Base-by-base conservation (phyloP, 1,140 invertebrate species). In the Camponotus floridanus region DNA sequence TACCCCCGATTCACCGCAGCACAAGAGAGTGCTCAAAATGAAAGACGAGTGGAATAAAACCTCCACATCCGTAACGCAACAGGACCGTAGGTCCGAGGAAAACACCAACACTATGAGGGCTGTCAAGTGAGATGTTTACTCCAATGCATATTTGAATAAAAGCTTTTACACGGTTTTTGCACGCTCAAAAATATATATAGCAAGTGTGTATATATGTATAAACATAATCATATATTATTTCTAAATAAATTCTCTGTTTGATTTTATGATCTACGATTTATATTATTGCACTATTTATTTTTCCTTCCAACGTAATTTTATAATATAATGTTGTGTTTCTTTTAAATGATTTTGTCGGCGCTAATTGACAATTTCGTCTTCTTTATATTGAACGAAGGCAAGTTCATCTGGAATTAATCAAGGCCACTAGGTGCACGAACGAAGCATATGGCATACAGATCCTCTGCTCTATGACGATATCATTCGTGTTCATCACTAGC, bases 381-480 rank as follows among this genome's bases (percentile, higher is more conserved):
- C 6, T 71, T 33, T 9, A 15, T 39, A 21, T 7, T 6, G 3
- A 21, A 5, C 26, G 2, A 51, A 93, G 92, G 36, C 89, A 92
- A 86, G 78, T 91, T 48, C 92, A 93, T 57, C 78, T 93, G 8
- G 87, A 92, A 61, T 48, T 93, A 51, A 84, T 90, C 42, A 88
- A 86, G 55, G 87, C 74, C 6, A 85, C 86, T 6, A 86, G 73
- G 7, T 73, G 62, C 3, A 45, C 88, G 0, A 93, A 92, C 62
- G 74, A 88, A 2, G 57, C 70, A 2, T 93, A 74, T 15, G 92
- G 92, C 1, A 39, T 87, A 39, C 92, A 92, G 51, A 86, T 92
- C 11, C 74, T 92, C 0, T 18, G 90, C 9, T 84, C 88, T 13
- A 90, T 92, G 85, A 86, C 61, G 36, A 13, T 70, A 0, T 88